Conservation (phyloP, 2,888 invertebrate species). For the Drosophila koepferae region DNA sequence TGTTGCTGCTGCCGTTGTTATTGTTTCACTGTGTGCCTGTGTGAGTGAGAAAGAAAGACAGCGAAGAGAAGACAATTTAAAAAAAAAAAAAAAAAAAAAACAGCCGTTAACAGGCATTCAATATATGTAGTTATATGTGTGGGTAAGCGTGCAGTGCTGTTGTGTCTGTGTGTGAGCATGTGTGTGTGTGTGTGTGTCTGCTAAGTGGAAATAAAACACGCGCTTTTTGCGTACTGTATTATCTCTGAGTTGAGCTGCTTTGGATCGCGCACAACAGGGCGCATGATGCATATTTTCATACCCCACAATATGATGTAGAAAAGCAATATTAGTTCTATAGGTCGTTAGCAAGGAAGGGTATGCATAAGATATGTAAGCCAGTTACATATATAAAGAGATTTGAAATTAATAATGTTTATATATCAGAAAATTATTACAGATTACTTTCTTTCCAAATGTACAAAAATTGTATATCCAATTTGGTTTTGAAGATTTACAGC, state of each 20-base stretch:
- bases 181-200: constrained; percentile 46
- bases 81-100: constrained; percentile 62
- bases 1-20: constrained; percentile 70
- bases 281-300: constrained; percentile 55
- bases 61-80: constrained; percentile 49
- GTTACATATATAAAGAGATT: background rate
- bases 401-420: background rate
- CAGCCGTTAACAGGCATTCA: constrained; percentile 78
- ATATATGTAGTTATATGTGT: constrained; percentile 57
- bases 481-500: background rate
- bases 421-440: background rate
- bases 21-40: constrained; percentile 64
- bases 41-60: constrained; percentile 29
- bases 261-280: constrained; percentile 45
- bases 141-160: background rate
- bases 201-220: constrained; percentile 81
- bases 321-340: background rate
- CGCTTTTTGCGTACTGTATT: constrained; percentile 75
- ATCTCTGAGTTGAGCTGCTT: constrained; percentile 57
- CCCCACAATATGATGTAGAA: background rate
- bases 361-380: background rate
- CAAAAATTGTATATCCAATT: background rate
- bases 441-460: too few species aligned
- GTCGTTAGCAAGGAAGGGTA: background rate
- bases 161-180: constrained; percentile 35